Percentiles rank a stretch among this genome's conserved stretches.
These are phyloP conservation scores for Crossaster papposus DNA, from an alignment of 53 echinoderm and acorn worm species.

Conservation along the genomic window DNA sequence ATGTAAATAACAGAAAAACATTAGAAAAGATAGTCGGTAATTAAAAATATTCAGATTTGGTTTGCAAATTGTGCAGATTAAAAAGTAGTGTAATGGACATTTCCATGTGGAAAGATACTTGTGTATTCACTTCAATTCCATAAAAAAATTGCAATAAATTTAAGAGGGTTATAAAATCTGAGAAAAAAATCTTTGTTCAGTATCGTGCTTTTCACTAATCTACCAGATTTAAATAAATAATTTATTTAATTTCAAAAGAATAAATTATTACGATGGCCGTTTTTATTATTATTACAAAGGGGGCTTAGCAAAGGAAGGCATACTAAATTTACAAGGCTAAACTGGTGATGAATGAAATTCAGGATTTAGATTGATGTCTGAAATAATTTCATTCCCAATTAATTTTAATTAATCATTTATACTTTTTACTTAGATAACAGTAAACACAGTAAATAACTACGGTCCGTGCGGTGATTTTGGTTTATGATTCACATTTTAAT, in stretches of 20 bases:
- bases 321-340: not conserved
- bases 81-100: too few relatives aligned
- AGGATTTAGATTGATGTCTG: not conserved
- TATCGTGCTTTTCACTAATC: not conserved
- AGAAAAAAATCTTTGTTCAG: not conserved
- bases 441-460: too few relatives aligned
- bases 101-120: not conserved
- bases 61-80: too few relatives aligned
- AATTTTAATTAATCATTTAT: not conserved
- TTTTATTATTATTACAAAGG: not conserved
- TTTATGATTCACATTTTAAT: too few relatives aligned
- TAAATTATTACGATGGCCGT: not conserved
- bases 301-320: not conserved
- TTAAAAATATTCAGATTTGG: too few relatives aligned
- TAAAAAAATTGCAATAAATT: not conserved
- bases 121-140: not conserved
- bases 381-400: not conserved
- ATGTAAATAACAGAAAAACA: too few relatives aligned
- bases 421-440: too few relatives aligned
- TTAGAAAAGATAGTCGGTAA: too few relatives aligned
- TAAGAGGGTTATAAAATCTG: not conserved
- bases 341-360: not conserved
- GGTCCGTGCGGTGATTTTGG: too few relatives aligned
- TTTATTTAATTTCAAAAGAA: not conserved
- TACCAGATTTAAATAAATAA: not conserved